phyloP scores from a whole-genome alignment of 2,888 invertebrate genomes.

The Nemoura dubitans region DNA sequence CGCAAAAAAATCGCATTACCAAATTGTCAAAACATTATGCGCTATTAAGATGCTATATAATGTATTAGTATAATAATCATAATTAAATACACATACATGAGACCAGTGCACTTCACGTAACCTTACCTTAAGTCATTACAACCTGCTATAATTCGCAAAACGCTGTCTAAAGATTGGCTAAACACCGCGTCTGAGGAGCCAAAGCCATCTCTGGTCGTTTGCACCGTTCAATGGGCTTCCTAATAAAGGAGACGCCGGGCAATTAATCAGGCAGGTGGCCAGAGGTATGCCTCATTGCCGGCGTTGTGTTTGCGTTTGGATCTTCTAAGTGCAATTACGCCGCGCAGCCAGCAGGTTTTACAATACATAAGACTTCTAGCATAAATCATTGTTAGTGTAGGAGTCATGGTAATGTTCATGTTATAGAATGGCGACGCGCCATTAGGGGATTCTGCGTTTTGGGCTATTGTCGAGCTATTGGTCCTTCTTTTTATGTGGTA shows the following conservation, averaged over 20 bases:
- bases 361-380: background rate
- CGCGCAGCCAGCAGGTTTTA: background rate
- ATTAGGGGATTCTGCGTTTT: background rate
- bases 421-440: background rate
- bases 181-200: background rate
- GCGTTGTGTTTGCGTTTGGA: background rate
- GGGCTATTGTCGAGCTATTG: background rate
- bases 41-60: background rate
- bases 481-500: background rate
- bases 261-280: background rate
- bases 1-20: background rate
- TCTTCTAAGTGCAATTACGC: background rate
- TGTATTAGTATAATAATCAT: background rate
- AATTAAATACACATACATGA: slow-evolving; percentile 14
- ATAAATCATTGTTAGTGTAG: background rate
- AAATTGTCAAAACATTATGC: background rate
- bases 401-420: background rate
- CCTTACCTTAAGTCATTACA: background rate
- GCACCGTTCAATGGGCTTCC: background rate
- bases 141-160: background rate
- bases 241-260: background rate
- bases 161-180: background rate
- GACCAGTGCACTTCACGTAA: background rate
- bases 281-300: background rate
- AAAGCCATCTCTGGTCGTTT: background rate